Percentiles rank a stretch among this genome's conserved stretches.
phyloP scores from a whole-genome alignment of 2,888 invertebrate species.

The Agriopis marginaria region DNA sequence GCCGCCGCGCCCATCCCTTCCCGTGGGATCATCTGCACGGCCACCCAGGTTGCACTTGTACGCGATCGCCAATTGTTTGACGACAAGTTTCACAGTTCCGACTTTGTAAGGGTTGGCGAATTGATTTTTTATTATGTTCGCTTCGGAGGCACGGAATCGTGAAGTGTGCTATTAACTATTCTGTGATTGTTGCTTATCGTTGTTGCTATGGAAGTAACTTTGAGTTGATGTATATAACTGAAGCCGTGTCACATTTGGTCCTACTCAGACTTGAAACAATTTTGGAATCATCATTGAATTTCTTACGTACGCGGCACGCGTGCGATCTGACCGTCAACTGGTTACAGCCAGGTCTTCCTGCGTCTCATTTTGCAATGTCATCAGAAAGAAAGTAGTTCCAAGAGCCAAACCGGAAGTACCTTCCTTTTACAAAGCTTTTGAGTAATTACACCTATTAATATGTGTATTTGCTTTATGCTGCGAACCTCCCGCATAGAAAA shows the following conservation, averaged over 20 bases:
- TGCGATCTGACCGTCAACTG: too few relatives aligned
- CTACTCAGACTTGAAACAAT: too few relatives aligned
- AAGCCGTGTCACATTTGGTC: too few relatives aligned
- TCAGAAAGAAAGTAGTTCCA: not conserved
- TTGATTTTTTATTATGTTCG: slow-evolving; percentile 6
- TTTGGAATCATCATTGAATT: too few relatives aligned
- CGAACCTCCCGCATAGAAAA: slow-evolving; percentile 28
- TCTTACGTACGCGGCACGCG: too few relatives aligned
- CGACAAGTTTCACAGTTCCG: slow-evolving; percentile 2
- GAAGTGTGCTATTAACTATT: not conserved
- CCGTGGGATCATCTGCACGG: slow-evolving; percentile 59
- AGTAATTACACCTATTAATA: not conserved
- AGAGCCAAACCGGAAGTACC: not conserved
- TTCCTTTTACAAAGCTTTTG: not conserved
- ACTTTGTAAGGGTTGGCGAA: slow-evolving; percentile 16
- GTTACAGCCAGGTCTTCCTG: not conserved
- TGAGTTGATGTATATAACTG: not conserved
- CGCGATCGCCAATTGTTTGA: slow-evolving; percentile 46
- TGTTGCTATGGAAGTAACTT: not conserved
- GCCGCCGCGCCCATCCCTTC: slow-evolving; percentile 30
- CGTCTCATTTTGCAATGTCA: too few relatives aligned
- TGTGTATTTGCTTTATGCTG: not conserved
- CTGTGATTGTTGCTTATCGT: not conserved
- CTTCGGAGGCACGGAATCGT: not conserved
- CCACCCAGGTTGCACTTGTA: slow-evolving; percentile 64